Evolutionary conservation across 2,797 vertebrate species (phyloP).

Genomic region (Danio tinwini): DNA sequence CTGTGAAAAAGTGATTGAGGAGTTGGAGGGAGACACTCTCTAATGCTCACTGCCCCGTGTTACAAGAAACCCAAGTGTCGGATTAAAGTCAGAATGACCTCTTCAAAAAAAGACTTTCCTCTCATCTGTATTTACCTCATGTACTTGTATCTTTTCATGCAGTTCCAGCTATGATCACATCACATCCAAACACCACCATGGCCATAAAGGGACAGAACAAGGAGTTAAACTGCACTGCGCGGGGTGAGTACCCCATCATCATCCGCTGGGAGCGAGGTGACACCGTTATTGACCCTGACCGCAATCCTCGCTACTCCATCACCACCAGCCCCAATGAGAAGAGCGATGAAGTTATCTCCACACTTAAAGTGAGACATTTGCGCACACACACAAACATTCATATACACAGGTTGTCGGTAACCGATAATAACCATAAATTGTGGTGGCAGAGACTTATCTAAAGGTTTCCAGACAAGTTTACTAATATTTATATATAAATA

Average conservation of each 20-base stretch:
- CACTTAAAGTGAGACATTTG: constrained; percentile 84
- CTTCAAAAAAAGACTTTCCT: neutral
- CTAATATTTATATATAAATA: neutral
- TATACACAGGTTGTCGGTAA: neutral
- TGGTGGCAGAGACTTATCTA: neutral
- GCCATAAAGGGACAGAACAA: constrained; percentile 97
- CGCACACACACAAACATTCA: neutral
- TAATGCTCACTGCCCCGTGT: neutral
- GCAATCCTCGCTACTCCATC: constrained; percentile 93
- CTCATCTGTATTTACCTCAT: constrained; percentile 3
- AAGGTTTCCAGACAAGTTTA: neutral
- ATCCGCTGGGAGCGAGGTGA: constrained; percentile 99
- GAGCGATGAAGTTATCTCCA: constrained; percentile 95
- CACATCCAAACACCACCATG: constrained; percentile 97
- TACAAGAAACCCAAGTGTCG: neutral
- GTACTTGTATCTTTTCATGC: constrained; percentile 21
- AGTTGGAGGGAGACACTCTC: constrained; percentile 8
- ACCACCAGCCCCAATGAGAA: constrained; percentile 95
- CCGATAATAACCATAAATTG: neutral
- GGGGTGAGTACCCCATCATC: constrained; percentile 96
- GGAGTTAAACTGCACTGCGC: constrained; percentile 96
- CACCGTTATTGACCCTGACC: constrained; percentile 96
- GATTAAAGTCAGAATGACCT: constrained; percentile 39
- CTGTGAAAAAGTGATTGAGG: constrained; percentile 38
- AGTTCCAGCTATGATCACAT: constrained; percentile 98